Evolutionary conservation across 2,888 invertebrate genomes (phyloP).

Genomic region (Oligia latruncula): DNA sequence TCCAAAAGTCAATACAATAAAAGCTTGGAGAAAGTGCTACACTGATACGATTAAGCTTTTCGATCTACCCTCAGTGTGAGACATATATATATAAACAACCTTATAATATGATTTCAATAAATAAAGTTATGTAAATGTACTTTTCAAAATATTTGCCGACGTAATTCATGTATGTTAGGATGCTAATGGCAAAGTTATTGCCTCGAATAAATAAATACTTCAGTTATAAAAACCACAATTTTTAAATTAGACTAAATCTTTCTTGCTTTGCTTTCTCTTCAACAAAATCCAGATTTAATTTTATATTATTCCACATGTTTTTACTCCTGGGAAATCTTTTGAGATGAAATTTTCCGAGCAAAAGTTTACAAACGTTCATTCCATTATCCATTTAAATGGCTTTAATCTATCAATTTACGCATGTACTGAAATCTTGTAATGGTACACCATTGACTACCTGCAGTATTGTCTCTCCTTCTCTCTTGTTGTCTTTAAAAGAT

Average conservation of each 20-base stretch:
- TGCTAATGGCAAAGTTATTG: conserved; percentile 16
- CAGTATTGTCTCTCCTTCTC: neutral
- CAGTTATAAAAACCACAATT: neutral
- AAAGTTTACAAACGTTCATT: neutral
- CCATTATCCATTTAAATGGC: neutral
- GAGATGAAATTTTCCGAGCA: neutral
- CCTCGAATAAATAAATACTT: neutral
- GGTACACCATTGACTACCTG: neutral
- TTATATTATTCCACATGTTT: neutral
- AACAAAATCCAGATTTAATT: conserved; percentile 7
- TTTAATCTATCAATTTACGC: neutral
- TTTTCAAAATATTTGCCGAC: conserved; percentile 25
- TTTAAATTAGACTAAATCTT: neutral
- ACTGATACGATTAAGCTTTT: neutral
- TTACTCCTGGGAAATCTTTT: neutral
- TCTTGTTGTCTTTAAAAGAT: neutral
- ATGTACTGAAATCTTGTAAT: neutral
- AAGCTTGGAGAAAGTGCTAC: neutral
- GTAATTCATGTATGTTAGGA: conserved; percentile 18
- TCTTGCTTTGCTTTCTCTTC: neutral
- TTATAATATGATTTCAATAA: neutral
- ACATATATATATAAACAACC: conserved; percentile 2
- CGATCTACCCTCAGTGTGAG: conserved; percentile 11
- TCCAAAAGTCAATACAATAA: neutral
- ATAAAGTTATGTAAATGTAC: conserved; percentile 11